Evolutionary conservation across 1,140 invertebrate genomes (phyloP).

Genomic region (Ylistrum balloti): DNA sequence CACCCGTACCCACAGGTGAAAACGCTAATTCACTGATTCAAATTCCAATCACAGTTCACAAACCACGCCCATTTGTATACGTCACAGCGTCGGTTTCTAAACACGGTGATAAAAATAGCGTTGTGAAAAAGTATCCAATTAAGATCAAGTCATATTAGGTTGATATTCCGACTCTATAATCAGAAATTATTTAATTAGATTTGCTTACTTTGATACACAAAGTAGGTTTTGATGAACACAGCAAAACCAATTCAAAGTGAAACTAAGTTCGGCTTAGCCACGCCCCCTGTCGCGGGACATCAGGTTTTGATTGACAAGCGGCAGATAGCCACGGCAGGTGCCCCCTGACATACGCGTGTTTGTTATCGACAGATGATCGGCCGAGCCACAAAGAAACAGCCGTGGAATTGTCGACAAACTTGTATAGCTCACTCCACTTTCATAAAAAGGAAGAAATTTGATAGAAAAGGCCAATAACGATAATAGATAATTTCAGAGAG

Average conservation of each 20-base stretch:
- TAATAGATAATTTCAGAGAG: too few species aligned
- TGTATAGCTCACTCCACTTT: neutral
- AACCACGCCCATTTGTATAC: neutral
- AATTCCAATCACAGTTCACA: slow-evolving; percentile 28
- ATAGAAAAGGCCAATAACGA: too few species aligned
- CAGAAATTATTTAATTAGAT: neutral
- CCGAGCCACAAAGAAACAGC: neutral
- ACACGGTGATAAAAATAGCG: neutral
- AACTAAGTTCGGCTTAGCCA: neutral
- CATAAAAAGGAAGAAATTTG: neutral
- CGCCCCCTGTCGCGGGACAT: neutral
- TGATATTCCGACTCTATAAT: too few species aligned
- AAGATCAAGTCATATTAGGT: too few species aligned
- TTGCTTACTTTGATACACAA: neutral
- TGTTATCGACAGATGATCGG: neutral
- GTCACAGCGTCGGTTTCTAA: slow-evolving; percentile 23
- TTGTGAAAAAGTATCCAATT: too few species aligned
- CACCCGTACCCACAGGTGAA: slow-evolving; percentile 35
- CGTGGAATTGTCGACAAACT: slow-evolving; percentile 4
- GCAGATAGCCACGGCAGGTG: slow-evolving; percentile 18
- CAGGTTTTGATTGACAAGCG: neutral
- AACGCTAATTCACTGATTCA: slow-evolving; percentile 32
- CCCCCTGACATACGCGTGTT: slow-evolving; percentile 6
- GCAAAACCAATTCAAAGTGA: neutral
- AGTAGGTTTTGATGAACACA: neutral